Percentiles rank a stretch among this genome's conserved stretches.
Conservation (phyloP, 2,797 vertebrate species). For the Allobates femoralis region DNA sequence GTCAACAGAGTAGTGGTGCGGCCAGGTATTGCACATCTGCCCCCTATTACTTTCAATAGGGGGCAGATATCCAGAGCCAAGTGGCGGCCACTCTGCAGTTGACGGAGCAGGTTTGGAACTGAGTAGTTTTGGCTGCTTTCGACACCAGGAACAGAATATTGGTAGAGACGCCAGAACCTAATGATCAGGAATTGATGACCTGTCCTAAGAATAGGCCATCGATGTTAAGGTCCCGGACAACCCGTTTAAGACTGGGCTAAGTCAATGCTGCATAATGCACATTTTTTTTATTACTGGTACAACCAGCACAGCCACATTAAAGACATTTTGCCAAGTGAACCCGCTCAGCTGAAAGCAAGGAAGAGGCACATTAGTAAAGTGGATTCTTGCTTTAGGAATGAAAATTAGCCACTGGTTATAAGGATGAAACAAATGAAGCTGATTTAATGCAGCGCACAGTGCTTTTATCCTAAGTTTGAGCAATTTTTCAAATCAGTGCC, state of each 20-base stretch:
- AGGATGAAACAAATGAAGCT: slow-evolving; percentile 63
- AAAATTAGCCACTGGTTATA: slow-evolving; percentile 62
- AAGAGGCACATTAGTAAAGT: slow-evolving; percentile 46
- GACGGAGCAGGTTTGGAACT: too few species aligned
- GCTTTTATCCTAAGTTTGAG: slow-evolving; percentile 63
- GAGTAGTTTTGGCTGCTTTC: too few species aligned
- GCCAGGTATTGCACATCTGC: too few species aligned
- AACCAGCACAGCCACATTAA: slow-evolving; percentile 34
- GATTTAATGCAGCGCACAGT: slow-evolving; percentile 59
- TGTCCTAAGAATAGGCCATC: too few species aligned
- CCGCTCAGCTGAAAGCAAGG: slow-evolving; percentile 49
- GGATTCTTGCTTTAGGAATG: slow-evolving; percentile 61
- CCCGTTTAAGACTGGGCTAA: neutral
- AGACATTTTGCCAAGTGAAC: slow-evolving; percentile 45
- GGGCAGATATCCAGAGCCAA: too few species aligned
- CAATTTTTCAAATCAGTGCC: slow-evolving; percentile 64
- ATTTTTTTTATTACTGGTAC: neutral
- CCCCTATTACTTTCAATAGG: too few species aligned
- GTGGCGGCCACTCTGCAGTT: too few species aligned
- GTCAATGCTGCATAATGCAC: neutral
- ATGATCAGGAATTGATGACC: too few species aligned
- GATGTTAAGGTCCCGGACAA: too few species aligned
- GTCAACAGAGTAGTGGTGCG: too few species aligned
- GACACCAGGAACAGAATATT: too few species aligned
- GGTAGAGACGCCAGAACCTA: too few species aligned